phyloP scores from a whole-genome alignment of 1,140 invertebrate species.

The Drosophila gunungcola region DNA sequence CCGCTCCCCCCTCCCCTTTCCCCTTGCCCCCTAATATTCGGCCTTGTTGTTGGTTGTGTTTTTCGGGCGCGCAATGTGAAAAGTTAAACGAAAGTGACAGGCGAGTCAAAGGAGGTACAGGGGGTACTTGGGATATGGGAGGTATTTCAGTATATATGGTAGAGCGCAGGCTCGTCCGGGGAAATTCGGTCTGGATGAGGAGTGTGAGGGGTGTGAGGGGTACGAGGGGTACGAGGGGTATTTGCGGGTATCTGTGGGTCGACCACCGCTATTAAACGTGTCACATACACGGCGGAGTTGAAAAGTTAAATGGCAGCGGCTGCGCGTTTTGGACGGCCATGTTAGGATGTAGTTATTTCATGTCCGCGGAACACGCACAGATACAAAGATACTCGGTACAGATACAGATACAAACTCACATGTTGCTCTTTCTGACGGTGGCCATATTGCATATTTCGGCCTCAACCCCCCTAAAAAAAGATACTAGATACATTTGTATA shows the following conservation, averaged over 20 bases:
- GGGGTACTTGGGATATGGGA: too few relatives aligned
- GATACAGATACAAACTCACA: conserved; percentile 38
- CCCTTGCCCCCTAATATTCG: conserved; percentile 11
- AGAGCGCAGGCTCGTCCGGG: conserved; percentile 32
- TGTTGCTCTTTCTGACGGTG: conserved; percentile 72
- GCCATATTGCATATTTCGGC: conserved; percentile 74
- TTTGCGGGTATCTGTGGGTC: conserved; percentile 8
- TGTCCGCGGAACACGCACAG: conserved; percentile 48
- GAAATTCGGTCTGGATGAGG: background rate
- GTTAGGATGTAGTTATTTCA: conserved; percentile 78
- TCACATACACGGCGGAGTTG: conserved; percentile 74
- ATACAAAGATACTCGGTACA: conserved; percentile 26
- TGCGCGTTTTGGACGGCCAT: conserved; percentile 52
- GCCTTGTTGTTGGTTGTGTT: conserved; percentile 47
- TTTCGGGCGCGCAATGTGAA: conserved; percentile 62
- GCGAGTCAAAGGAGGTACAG: conserved; percentile 11
- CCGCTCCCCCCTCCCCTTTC: background rate
- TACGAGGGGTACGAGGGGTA: conserved; percentile 23
- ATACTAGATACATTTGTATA: conserved; percentile 48
- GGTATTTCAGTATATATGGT: background rate
- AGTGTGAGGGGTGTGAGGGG: conserved; percentile 19
- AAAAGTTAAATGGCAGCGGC: conserved; percentile 80
- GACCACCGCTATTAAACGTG: conserved; percentile 70
- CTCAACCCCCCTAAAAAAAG: conserved; percentile 29
- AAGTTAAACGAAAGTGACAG: conserved; percentile 84